Base-by-base conservation (phyloP, 2,888 invertebrate genomes). In the Melanchra persicariae region DNA sequence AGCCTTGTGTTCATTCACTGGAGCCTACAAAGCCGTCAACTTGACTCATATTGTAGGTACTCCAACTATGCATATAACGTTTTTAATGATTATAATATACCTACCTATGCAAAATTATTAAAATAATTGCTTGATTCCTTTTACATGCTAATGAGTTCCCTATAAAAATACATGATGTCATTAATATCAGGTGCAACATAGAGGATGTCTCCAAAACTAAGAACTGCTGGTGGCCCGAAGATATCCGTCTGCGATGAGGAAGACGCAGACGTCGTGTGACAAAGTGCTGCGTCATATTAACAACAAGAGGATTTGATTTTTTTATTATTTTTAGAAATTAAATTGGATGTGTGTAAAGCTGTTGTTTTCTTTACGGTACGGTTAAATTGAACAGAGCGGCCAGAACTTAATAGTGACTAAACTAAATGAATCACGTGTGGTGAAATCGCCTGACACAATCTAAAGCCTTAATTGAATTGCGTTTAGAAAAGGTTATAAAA, bases 391-490 rank as follows among this genome's bases (percentile, higher is more conserved):
- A 37, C 24, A 58, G n/a, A n/a, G 26, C 15, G 19, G 6, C 12
- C 24, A 43, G 30, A 64, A 62, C 26, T 24, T 15, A 52, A 30
- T 59, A 45, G 24, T 26, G 15, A 62, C 59, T 66, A 55, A 54
- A 34, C 40, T 52, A 40, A 79, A 72, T 64, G 30, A 49, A 74
- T 69, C 54, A 60, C 40, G 40, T 54, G 58, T 49, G 10, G 30
- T 43, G 54, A 67, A 45, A 68, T 52, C 47, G 12, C 40, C 55
- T 34, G 22, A 54, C 37, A 51, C 17, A 63, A 68, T 67, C 34
- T 47, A 24, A 68, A 52, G 73, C 57, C 52, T 58, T 67, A 74
- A 79, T 74, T 64, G 68, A 64, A 68, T 37, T 55, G 19, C 47
- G 22, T 34, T 61, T 52, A 59, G 60, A 49, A 71, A 64, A 64